phyloP scores from a whole-genome alignment of 2,888 invertebrate genomes.

The Calliopum simillimum region DNA sequence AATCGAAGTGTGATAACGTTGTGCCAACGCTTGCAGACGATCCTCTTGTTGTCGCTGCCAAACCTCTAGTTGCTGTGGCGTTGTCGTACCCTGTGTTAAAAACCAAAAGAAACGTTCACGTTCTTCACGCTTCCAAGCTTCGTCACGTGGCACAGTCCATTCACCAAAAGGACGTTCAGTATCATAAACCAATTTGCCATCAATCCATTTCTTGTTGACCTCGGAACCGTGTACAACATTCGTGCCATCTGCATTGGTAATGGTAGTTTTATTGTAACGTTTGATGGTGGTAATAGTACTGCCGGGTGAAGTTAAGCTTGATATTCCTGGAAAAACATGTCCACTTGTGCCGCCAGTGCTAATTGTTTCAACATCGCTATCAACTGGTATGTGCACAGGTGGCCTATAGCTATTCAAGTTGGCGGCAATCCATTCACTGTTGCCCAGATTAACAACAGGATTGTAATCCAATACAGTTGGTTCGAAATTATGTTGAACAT shows the following conservation, averaged over 20 bases:
- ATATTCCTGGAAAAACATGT: slow-evolving; percentile 32
- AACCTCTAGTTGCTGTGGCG: slow-evolving; percentile 54
- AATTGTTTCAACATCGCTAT: slow-evolving; percentile 45
- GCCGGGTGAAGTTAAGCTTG: slow-evolving; percentile 41
- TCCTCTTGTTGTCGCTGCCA: slow-evolving; percentile 65
- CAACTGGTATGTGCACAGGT: slow-evolving; percentile 50
- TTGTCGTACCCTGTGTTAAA: slow-evolving; percentile 49
- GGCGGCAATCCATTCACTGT: slow-evolving; percentile 35
- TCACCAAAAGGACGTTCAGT: slow-evolving; percentile 59
- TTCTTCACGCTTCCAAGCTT: slow-evolving; percentile 63
- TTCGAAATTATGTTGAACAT: slow-evolving; percentile 57
- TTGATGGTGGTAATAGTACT: slow-evolving; percentile 55
- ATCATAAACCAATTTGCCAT: slow-evolving; percentile 61
- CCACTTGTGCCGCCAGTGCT: slow-evolving; percentile 37
- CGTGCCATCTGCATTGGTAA: slow-evolving; percentile 57
- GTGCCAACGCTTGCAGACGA: slow-evolving; percentile 56
- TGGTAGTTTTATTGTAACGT: slow-evolving; percentile 58
- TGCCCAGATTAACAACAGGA: slow-evolving; percentile 56
- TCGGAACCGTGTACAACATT: slow-evolving; percentile 58
- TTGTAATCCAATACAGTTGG: slow-evolving; percentile 59
- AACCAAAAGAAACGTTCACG: slow-evolving; percentile 64
- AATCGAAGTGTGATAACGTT: slow-evolving; percentile 55
- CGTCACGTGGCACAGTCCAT: slow-evolving; percentile 55
- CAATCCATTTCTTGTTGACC: slow-evolving; percentile 59
- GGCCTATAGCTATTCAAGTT: slow-evolving; percentile 41